These are phyloP conservation scores for Oreochromis mossambicus DNA, from an alignment of 2,797 vertebrate species.

Conservation along the genomic window DNA sequence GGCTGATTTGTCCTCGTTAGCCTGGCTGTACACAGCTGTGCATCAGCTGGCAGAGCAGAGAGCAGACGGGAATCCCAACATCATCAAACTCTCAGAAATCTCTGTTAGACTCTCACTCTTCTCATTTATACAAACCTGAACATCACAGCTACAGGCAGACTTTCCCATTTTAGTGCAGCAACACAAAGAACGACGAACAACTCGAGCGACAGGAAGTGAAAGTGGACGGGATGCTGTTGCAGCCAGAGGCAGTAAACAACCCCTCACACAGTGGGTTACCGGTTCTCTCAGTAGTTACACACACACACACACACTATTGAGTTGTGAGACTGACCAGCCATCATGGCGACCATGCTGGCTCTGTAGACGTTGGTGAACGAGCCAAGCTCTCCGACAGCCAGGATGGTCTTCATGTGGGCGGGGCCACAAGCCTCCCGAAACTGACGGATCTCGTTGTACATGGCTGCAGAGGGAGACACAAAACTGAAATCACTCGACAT, in stretches of 20 bases:
- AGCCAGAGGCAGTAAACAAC: background rate
- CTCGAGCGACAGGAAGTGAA: background rate
- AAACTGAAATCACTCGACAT: background rate
- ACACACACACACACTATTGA: background rate
- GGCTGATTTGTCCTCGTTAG: no score
- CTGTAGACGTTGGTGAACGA: conserved; percentile 91
- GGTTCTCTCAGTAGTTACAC: background rate
- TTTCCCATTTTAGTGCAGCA: background rate
- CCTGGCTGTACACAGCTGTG: no score
- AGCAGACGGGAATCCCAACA: no score
- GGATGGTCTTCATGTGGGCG: conserved; percentile 94
- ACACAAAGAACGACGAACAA: background rate
- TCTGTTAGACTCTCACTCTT: background rate
- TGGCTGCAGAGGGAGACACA: conserved; percentile 63
- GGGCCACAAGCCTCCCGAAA: conserved; percentile 88
- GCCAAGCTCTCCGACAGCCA: conserved; percentile 90
- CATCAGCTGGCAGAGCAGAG: no score
- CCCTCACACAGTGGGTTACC: fast-evolving
- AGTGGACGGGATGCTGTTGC: background rate
- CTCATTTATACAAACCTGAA: background rate
- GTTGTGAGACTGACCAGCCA: conserved; percentile 83
- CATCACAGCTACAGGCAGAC: background rate
- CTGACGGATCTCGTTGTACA: conserved; percentile 88
- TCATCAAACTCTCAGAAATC: background rate
- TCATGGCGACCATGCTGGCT: conserved; percentile 95